Evolutionary conservation across 2,113 vertebrate genomes (phyloP).

Genomic region (Capreolus pygargus): DNA sequence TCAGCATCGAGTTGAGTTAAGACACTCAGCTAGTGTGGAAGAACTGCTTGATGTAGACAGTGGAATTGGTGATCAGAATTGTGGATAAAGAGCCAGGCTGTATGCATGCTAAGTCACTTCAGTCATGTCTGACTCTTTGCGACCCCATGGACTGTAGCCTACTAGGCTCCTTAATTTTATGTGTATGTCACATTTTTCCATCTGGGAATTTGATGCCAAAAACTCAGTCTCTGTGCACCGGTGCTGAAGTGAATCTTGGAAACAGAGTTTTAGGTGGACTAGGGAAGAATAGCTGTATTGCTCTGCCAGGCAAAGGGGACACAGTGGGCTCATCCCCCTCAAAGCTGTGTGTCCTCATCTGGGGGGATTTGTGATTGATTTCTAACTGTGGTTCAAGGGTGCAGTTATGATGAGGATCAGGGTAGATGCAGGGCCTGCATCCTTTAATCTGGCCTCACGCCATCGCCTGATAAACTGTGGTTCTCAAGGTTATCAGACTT

Average conservation of each 20-base stretch:
- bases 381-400: background rate
- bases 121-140: background rate
- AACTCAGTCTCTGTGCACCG: background rate
- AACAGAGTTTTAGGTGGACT: background rate
- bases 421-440: background rate
- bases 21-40: background rate
- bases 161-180: background rate
- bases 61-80: background rate
- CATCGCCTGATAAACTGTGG: background rate
- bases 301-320: background rate
- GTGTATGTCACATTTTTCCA: background rate
- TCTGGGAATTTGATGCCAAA: background rate
- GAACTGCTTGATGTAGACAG: background rate
- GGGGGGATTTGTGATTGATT: background rate
- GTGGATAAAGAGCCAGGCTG: background rate
- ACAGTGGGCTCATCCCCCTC: background rate
- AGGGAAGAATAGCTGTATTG: background rate
- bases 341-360: background rate
- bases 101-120: background rate
- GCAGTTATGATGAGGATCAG: background rate
- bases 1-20: background rate
- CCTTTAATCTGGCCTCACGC: background rate
- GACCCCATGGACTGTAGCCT: background rate
- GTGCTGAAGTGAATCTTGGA: background rate
- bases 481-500: background rate